Percentiles rank a stretch among this genome's conserved stretches.
phyloP scores from a whole-genome alignment of 1,140 invertebrate species.

The Proales similis region DNA sequence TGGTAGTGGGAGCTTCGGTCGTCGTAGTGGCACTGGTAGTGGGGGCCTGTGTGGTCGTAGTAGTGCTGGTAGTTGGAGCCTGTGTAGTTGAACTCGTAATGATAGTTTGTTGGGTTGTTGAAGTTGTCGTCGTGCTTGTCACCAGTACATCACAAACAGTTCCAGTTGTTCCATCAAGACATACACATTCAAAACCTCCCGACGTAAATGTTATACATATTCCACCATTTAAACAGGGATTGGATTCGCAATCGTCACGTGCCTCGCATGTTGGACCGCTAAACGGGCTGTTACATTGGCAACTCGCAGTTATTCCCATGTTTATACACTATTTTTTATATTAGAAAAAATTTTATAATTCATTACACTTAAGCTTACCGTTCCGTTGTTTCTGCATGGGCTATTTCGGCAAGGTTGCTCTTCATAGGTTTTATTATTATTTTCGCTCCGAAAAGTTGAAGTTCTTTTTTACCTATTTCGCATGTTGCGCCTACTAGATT shows the following conservation, averaged over 20 bases:
- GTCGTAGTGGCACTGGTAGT: neutral
- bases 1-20: slow-evolving; percentile 3
- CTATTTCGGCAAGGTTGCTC: neutral
- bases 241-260: slow-evolving; percentile 16
- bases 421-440: neutral
- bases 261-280: slow-evolving; percentile 4
- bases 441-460: neutral
- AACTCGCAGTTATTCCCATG: slow-evolving; percentile 3
- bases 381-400: slow-evolving; percentile 10
- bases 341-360: slow-evolving; percentile 12
- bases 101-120: too few relatives aligned
- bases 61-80: neutral
- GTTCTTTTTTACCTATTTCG: neutral
- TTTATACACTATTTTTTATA: too few relatives aligned
- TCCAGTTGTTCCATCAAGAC: neutral
- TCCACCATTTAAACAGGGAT: slow-evolving; percentile 16
- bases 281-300: slow-evolving; percentile 2
- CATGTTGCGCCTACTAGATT: slow-evolving; percentile 1
- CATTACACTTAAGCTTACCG: slow-evolving; percentile 1
- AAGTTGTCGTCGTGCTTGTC: too few relatives aligned
- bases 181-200: slow-evolving; percentile 19
- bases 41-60: too few relatives aligned
- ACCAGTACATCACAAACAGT: slow-evolving; percentile 19
- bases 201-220: neutral
- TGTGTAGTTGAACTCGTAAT: too few relatives aligned